Conservation (phyloP, 2,797 vertebrate species). For the Enteromius thamalakanensis region DNA sequence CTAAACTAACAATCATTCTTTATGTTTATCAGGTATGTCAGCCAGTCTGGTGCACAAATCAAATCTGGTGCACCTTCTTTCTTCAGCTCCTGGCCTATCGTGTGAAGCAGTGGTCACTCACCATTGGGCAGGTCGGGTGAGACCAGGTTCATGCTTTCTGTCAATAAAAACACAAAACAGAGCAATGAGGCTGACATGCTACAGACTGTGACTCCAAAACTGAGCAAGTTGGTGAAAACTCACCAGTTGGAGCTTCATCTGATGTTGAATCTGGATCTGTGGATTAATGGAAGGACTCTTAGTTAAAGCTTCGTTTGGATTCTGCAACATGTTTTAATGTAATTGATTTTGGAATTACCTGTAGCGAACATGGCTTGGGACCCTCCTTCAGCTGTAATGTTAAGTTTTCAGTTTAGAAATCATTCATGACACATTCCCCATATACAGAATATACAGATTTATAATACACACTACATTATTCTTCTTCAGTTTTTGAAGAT, state of each 20-base stretch:
- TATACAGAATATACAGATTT: not conserved
- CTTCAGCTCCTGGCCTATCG: not conserved
- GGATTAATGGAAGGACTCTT: not conserved
- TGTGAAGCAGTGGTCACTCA: conserved; percentile 50
- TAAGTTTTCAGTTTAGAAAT: not conserved
- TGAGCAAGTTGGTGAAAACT: conserved; percentile 34
- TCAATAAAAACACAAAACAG: conserved; percentile 54
- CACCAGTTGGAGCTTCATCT: conserved; percentile 78
- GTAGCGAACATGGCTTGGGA: conserved; percentile 68
- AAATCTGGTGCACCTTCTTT: not conserved
- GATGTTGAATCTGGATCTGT: conserved; percentile 77
- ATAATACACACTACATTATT: not conserved
- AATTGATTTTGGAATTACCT: conserved; percentile 63
- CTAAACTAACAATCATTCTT: not conserved
- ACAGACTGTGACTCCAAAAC: not conserved
- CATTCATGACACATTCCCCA: not conserved
- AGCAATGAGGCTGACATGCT: conserved; percentile 34
- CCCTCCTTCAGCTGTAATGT: conserved; percentile 64
- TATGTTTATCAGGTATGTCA: not conserved
- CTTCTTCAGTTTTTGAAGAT: not conserved
- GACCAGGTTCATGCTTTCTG: conserved; percentile 76
- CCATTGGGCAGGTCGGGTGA: conserved; percentile 70
- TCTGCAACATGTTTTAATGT: not conserved
- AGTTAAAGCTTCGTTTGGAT: not conserved
- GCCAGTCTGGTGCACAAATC: not conserved